Evolutionary conservation across 2,113 vertebrate species (phyloP), one percentile per base, ranked within the genome.

Genomic region (Corythornis cristatus): DNA sequence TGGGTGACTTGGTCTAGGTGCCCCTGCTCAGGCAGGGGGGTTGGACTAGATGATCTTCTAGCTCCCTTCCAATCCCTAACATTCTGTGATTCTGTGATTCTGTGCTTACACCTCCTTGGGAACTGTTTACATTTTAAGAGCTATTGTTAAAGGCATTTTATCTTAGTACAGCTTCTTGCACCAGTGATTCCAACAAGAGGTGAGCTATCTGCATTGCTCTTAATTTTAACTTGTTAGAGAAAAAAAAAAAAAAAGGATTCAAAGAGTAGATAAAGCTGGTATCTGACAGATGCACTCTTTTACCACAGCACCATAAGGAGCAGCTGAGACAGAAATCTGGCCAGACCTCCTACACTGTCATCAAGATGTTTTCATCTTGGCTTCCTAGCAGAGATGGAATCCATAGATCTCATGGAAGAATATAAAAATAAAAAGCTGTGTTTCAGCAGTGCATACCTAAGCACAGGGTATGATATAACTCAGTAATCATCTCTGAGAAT

Each of bases 361-460:
- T 87, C 67, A 79, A 89, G 72, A 77, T 80, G 51, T 66, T 92
- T 62, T 88, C 29, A 3, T 66, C 70, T 60, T 82, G 60, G 57
- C 58, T 75, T 86, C 77, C 88, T 89, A 75, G 86, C 79, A 89
- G 93, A 90, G 72, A 37, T 74, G 42, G 76, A 85, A 95, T 95
- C 83, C 4, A 1, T 83, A 71, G 90, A 89, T 37, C 82, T 95
- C 83, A 46, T 6, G 21, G 86, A 82, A 94, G 67, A 85, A 82
- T 37, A 83, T 35, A 95, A 95, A 89, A 73, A 67, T 20, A 84
- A 66, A 86, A 64, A 93, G 78, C 72, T 90, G 6, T 94, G 73
- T 84, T 95, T 94, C 93, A 95, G 81, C 65, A 95, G 89, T 73
- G 88, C 94, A 68, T 78, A 93, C 76, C 73, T 94, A 82, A 95